Evolutionary conservation across 1,140 invertebrate species (phyloP).

Genomic region (Achatina immaculata): DNA sequence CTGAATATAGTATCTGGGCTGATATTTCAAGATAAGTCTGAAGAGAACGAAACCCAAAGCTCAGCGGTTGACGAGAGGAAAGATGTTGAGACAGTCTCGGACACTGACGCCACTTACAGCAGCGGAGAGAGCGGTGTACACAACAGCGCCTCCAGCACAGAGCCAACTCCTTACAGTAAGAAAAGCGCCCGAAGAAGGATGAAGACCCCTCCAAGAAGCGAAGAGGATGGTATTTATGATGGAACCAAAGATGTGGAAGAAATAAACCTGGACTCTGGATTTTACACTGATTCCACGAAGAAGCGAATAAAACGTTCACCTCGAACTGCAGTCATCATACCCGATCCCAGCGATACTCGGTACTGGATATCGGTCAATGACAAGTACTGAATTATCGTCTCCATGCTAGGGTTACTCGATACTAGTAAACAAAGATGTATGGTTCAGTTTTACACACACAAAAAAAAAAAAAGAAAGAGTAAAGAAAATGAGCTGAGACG

Average conservation of each 20-base stretch:
- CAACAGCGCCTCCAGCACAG: too few species aligned
- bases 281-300: constrained; percentile 9
- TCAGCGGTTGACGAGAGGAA: neutral
- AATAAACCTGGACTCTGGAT: constrained; percentile 21
- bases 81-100: neutral
- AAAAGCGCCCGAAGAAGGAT: neutral
- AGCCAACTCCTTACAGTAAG: neutral
- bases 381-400: constrained; percentile 17
- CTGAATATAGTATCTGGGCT: neutral
- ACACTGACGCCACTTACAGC: neutral
- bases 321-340: constrained; percentile 5
- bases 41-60: neutral
- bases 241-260: constrained; percentile 9
- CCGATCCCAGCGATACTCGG: constrained; percentile 20
- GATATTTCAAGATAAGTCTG: neutral
- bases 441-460: too few species aligned
- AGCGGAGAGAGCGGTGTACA: neutral
- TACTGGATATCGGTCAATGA: constrained; percentile 24
- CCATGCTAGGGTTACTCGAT: too few species aligned
- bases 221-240: constrained; percentile 26
- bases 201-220: neutral
- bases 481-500: too few species aligned
- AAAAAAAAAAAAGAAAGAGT: too few species aligned
- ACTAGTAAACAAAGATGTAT: too few species aligned
- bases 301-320: constrained; percentile 5